Evolutionary conservation across 2,888 invertebrate species (phyloP), one percentile per base, ranked within the genome.

Genomic region (Acleris laterana): DNA sequence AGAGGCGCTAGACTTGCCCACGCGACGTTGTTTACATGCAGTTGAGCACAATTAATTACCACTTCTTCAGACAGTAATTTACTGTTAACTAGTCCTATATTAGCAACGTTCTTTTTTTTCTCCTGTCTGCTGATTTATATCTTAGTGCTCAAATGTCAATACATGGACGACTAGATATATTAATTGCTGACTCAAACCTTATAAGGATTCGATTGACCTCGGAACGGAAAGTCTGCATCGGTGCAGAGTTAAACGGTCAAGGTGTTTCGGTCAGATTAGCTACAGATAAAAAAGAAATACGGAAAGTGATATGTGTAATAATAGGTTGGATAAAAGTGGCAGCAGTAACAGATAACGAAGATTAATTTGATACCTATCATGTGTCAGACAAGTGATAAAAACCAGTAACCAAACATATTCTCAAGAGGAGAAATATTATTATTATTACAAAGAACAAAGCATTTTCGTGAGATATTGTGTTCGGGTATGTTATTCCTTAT

Each of bases 211-310:
- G 74, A 80, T 79, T 77, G 85, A 85, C 88, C 87, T 90, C 85
- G 85, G 82, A 85, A 85, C 81, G 79, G 87, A 89, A 90, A 90
- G 88, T 75, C 79, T 79, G 76, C 77, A 79, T 77, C 77, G 77
- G 75, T 75, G 79, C 72, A 69, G 72, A 71, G 76, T 72, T 74
- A 81, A 81, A 84, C 80, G 89, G 89, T 88, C 90, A 91, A 90
- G 90, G 90, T 83, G 75, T 82, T 82, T 83, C 74, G 72, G 83
- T 83, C 74, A 68, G 68, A 74, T 77, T 72, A 74, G 68, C 61
- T 22, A 67, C 74, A 73, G 71, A 77, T 72, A 65, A 68, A 68
- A 67, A 68, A 50, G 63, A 67, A 65, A 69, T 74, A 77, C 53
- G 58, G 66, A 66, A 66, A 66, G 56, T 51, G 32, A 51, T 46